A percentile compares a stretch with the other conserved stretches of the same genome.
These are phyloP conservation scores for Enoplosus armatus DNA, from an alignment of 2,797 vertebrate genomes.

Conservation along the genomic window DNA sequence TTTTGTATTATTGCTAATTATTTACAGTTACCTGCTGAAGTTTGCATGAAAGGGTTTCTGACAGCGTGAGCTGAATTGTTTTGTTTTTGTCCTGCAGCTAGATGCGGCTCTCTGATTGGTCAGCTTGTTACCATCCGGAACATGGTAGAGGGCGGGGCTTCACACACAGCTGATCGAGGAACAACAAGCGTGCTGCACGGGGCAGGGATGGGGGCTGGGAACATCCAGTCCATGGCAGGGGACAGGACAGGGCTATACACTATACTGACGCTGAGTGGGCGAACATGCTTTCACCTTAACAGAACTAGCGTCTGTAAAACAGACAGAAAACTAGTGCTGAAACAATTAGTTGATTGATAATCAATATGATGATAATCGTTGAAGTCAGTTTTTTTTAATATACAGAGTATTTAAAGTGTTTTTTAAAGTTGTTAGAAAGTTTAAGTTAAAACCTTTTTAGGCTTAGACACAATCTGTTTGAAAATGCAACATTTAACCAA, in stretches of 20 bases:
- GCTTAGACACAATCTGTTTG: background rate
- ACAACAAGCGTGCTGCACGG: slow-evolving; percentile 82
- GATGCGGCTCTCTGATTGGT: slow-evolving; percentile 88
- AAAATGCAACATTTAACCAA: background rate
- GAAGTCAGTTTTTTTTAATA: background rate
- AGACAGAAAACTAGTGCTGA: background rate
- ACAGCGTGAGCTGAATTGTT: slow-evolving; percentile 83
- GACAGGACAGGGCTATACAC: background rate
- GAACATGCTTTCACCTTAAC: background rate
- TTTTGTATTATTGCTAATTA: slow-evolving; percentile 13
- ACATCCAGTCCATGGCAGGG: slow-evolving; percentile 33
- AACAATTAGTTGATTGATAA: background rate
- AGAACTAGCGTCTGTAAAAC: background rate
- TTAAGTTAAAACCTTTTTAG: background rate
- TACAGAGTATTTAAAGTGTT: no score
- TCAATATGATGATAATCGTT: background rate
- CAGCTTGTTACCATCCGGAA: slow-evolving; percentile 98
- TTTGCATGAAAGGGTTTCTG: slow-evolving; percentile 69
- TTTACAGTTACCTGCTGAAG: slow-evolving; percentile 47
- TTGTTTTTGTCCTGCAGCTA: slow-evolving; percentile 88
- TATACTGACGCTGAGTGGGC: background rate
- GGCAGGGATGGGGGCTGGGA: slow-evolving; percentile 58
- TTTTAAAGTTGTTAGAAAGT: background rate
- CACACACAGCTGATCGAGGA: slow-evolving; percentile 90
- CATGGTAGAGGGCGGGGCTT: slow-evolving; percentile 87